Base-by-base conservation (phyloP, 2,797 vertebrate genomes). In the Sebastes kiyomatsui region DNA sequence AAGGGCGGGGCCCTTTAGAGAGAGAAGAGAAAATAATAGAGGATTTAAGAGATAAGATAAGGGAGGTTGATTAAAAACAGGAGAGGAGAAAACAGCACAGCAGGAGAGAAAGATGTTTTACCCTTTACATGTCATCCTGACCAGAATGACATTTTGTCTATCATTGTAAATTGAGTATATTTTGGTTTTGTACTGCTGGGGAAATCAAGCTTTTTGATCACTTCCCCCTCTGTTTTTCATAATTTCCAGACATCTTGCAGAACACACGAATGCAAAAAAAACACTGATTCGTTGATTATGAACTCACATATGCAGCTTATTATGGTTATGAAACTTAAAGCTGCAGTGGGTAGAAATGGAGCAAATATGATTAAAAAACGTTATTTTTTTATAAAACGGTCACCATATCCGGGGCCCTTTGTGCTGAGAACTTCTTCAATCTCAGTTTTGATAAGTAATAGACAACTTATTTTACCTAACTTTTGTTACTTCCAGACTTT, bases 31-130 rank as follows among this genome's bases (percentile, higher is more conserved):
- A 49, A 56, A 52, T 75, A 62, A 66, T 22, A 28, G 18, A 72
- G 35, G 75, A 77, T 69, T 80, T 58, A 38, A 64, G 18, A 74
- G 78, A 68, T 55, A 58, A 72, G 32, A 76, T n/a, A 28, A 27
- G 46, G 33, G 33, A 75, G 28, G 14, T 28, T 70, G 66, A 73
- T 38, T 70, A 27, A 71, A 58, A 27, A 46, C 32, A 77, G 23
- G 12, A 61, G 12, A 33, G 14, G 42, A 75, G 72, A 78, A 70
- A 8, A 22, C 10, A 54, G 25, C 60, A 52, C 49, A 72, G 56
- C 72, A 33, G 35, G 65, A 46, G 27, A 42, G 9, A 2, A 74
- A 12, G 6, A 23, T 42, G 18, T 18, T 38, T n/a, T 8, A 65
- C 5, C 18, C n/a, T 52, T 52, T n/a, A 49, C 42, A 49, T 7